Base-by-base conservation (phyloP, 2,113 vertebrate genomes). In the Lampris incognitus region DNA sequence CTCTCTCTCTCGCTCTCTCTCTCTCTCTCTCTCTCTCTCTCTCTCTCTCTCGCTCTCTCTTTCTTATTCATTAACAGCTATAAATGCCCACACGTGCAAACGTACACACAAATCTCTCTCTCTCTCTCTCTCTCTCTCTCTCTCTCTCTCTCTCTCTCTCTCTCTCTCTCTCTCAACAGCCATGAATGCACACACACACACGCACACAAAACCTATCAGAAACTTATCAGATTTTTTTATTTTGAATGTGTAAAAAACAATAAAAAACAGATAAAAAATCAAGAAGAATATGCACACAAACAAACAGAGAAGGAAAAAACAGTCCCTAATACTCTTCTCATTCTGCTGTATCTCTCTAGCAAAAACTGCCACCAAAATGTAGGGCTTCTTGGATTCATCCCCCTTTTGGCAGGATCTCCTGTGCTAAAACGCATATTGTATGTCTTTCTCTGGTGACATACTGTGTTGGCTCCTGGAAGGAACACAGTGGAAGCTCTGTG, bases 401-500 rank as follows among this genome's bases (percentile, higher is more conserved):
- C 73, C 70, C 63, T 71, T 69, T 79, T 82, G 82, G 71, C 82
- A 2, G 1, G 8, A 76, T 51, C 54, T n/a, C 41, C 69, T 64
- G 40, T 54, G 71, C 66, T 56, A 69, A 78, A 41, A 72, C 80
- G 46, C 76, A 67, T 77, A 73, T 66, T 66, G 79, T 71, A 60
- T 42, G 10, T 54, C 59, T 57, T 51, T 52, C 61, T 51, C 63
- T 13, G 64, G 36, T 57, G 66, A 39, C 52, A 42, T 38, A 4
- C 6, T 42, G 46, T 57, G 40, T 60, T 63, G 50, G 72, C 69
- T 79, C n/a, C 44, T 65, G 57, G 38, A 80, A 58, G 49, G 58
- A 69, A 55, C 69, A 67, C 70, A 61, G 63, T 11, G 50, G 71
- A 87, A 77, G 77, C 82, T 63, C 48, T 55, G 75, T 82, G 82